Evolutionary conservation across 2,888 invertebrate species (phyloP).

Genomic region (Drosophila ochracea): DNA sequence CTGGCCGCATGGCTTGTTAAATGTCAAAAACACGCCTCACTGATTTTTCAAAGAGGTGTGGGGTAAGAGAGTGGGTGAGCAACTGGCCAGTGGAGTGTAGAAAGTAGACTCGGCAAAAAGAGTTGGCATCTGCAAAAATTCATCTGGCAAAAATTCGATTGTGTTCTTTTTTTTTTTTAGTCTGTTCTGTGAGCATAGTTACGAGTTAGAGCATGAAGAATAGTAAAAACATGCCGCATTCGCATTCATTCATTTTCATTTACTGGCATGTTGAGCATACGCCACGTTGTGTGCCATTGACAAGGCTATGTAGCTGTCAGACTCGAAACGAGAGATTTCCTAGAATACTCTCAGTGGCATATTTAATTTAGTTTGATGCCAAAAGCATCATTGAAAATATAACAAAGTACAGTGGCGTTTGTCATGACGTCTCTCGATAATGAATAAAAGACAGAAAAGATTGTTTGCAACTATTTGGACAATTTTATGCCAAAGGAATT

Average conservation of each 20-base stretch:
- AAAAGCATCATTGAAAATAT: slow-evolving; percentile 13
- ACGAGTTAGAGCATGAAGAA: slow-evolving; percentile 34
- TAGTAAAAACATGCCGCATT: slow-evolving; percentile 58
- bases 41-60: slow-evolving; percentile 52
- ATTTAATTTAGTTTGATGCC: slow-evolving; percentile 43
- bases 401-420: slow-evolving; percentile 13
- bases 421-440: not conserved
- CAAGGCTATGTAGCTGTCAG: slow-evolving; percentile 54
- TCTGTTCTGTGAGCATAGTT: slow-evolving; percentile 41
- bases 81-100: not conserved
- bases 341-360: slow-evolving; percentile 26
- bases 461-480: not conserved
- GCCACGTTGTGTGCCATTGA: slow-evolving; percentile 60
- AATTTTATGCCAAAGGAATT: not conserved
- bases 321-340: slow-evolving; percentile 33
- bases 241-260: slow-evolving; percentile 72
- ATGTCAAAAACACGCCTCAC: slow-evolving; percentile 75
- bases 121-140: slow-evolving; percentile 64
- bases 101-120: slow-evolving; percentile 19
- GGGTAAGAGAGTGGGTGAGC: not conserved
- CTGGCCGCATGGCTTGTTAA: slow-evolving; percentile 67
- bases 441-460: not conserved
- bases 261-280: slow-evolving; percentile 58
- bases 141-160: slow-evolving; percentile 69
- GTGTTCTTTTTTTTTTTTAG: slow-evolving; percentile 32